Percentiles rank a stretch among this genome's conserved stretches.
These are phyloP conservation scores for Drosophila nigrodunni DNA, from an alignment of 1,140 invertebrate genomes.

Conservation along the genomic window DNA sequence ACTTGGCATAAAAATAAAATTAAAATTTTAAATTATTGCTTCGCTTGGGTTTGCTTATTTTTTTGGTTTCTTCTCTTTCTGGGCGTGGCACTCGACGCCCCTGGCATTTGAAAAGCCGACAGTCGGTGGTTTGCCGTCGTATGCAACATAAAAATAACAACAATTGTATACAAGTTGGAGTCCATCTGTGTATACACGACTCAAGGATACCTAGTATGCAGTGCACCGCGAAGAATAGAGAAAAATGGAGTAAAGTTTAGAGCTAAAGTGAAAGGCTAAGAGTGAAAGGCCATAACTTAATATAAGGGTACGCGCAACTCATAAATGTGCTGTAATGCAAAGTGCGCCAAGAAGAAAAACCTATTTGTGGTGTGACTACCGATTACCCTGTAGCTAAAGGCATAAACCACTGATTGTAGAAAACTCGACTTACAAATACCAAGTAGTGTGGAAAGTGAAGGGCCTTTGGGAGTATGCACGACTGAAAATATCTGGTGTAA, in stretches of 20 bases:
- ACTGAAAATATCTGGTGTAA: no score
- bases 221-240: neutral
- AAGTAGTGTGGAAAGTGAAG: neutral
- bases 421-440: neutral
- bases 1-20: conserved; percentile 44
- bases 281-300: no score
- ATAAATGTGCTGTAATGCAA: no score
- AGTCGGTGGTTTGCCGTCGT: conserved; percentile 29
- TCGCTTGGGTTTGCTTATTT: conserved; percentile 1
- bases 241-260: conserved; percentile 1
- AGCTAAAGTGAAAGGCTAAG: no score
- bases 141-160: conserved; percentile 62
- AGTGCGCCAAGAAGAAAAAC: no score
- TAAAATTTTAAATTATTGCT: conserved; percentile 78
- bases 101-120: conserved; percentile 31
- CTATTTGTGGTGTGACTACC: no score
- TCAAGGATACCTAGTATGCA: neutral
- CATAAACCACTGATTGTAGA: no score
- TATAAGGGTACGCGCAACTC: no score
- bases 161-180: conserved; percentile 1
- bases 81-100: conserved; percentile 37
- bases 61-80: conserved; percentile 5
- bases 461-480: neutral
- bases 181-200: neutral
- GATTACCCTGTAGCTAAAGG: no score